A percentile compares a stretch with the other conserved stretches of the same genome.
Conservation (phyloP, 2,797 vertebrate genomes). For the Tamandua tetradactyla region DNA sequence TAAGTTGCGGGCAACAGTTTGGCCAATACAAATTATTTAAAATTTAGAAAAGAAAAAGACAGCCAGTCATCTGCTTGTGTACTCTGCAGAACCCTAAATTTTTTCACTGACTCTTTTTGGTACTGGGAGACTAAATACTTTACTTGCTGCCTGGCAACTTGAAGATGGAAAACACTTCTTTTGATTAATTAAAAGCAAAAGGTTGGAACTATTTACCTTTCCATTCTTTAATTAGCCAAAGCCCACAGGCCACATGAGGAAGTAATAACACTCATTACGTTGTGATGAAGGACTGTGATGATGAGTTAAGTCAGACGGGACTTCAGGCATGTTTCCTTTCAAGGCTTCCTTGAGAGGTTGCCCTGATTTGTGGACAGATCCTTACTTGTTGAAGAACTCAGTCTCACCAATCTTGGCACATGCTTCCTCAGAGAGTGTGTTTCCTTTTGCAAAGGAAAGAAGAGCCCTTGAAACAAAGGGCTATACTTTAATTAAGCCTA, state of each 20-base stretch:
- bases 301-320: conserved; percentile 68
- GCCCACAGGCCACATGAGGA: conserved; percentile 78
- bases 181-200: conserved; percentile 82
- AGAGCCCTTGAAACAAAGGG: conserved; percentile 58
- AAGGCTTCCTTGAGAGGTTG: conserved; percentile 67
- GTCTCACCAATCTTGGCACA: conserved; percentile 36
- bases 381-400: conserved; percentile 68
- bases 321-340: conserved; percentile 64
- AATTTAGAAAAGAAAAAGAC: conserved; percentile 36
- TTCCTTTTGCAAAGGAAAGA: conserved; percentile 67
- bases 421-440: background rate
- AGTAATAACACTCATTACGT: conserved; percentile 79
- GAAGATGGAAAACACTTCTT: conserved; percentile 71
- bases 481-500: conserved; percentile 75
- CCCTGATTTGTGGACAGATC: conserved; percentile 41
- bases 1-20: background rate
- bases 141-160: conserved; percentile 55
- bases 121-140: conserved; percentile 56
- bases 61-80: background rate
- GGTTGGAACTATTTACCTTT: conserved; percentile 78
- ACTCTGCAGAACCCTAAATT: background rate
- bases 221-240: conserved; percentile 81
- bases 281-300: conserved; percentile 67
- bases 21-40: background rate
- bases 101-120: conserved; percentile 40